Evolutionary conservation across 2,797 vertebrate genomes (phyloP).

Genomic region (Pelodytes ibericus): DNA sequence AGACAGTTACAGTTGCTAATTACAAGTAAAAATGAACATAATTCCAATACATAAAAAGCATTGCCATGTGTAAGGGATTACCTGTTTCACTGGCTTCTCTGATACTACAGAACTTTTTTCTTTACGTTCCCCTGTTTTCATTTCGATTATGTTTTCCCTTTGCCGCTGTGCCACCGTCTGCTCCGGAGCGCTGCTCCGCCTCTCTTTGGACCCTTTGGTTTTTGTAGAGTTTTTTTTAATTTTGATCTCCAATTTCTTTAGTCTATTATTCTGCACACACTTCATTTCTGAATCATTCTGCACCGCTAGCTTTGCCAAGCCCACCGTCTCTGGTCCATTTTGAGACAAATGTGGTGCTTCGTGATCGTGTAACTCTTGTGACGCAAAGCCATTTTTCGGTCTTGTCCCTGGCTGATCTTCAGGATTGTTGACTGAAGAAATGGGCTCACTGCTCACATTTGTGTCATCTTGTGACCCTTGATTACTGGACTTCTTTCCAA

Average conservation of each 20-base stretch:
- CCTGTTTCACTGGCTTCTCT: constrained; percentile 20
- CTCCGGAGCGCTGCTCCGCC: constrained; percentile 52
- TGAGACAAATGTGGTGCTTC: constrained; percentile 52
- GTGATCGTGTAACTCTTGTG: constrained; percentile 16
- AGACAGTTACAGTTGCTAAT: no score
- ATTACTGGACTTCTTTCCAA: constrained; percentile 78
- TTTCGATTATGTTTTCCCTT: constrained; percentile 58
- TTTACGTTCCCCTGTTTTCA: constrained; percentile 33
- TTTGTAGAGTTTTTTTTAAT: constrained; percentile 63
- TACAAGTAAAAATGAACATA: no score
- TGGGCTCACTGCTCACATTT: constrained; percentile 72
- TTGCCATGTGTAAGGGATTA: constrained; percentile 1
- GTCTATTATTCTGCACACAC: constrained; percentile 24
- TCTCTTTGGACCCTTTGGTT: constrained; percentile 45
- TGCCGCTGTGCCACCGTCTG: constrained; percentile 60
- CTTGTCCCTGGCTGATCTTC: constrained; percentile 61
- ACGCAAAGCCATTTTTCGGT: constrained; percentile 55
- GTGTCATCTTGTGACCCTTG: constrained; percentile 70
- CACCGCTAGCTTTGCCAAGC: constrained; percentile 52
- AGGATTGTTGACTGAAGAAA: constrained; percentile 69
- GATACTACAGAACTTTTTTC: background rate
- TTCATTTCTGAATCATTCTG: constrained; percentile 39
- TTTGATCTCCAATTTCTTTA: constrained; percentile 53
- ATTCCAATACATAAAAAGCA: no score
- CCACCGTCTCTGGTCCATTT: constrained; percentile 56